phyloP scores from a whole-genome alignment of 37 sponge, comb jelly and placozoan species.

The Lycopodina hypogea region DNA sequence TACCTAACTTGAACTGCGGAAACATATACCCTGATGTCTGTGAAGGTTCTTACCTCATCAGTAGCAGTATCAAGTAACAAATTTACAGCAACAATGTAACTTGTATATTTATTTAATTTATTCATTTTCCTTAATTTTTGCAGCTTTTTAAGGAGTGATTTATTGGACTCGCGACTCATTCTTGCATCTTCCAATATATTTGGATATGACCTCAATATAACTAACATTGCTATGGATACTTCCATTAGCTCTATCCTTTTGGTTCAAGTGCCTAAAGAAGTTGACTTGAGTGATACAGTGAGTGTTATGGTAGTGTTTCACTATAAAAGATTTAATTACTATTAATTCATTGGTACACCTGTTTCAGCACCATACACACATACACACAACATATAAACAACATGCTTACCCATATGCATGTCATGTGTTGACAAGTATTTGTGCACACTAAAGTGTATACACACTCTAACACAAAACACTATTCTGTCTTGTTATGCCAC shows the following conservation, averaged over 20 bases:
- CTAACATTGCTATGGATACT: constrained; percentile 26
- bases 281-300: neutral
- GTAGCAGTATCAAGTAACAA: neutral
- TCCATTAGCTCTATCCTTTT: constrained; percentile 26
- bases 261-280: neutral
- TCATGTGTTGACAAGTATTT: no score
- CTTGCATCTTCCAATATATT: constrained; percentile 24
- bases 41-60: no score
- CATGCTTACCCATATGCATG: no score
- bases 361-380: no score
- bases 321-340: no score
- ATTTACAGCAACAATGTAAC: neutral
- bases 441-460: no score
- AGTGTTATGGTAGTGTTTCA: no score
- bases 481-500: no score
- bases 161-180: neutral
- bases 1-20: neutral
- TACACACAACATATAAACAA: no score
- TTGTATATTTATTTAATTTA: no score
- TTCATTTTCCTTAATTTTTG: neutral
- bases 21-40: neutral
- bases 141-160: neutral
- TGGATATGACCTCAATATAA: constrained; percentile 20
- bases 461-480: no score
- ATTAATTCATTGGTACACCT: no score